Evolutionary conservation across 1,140 invertebrate genomes (phyloP).

Genomic region (Monochamus saltuarius): DNA sequence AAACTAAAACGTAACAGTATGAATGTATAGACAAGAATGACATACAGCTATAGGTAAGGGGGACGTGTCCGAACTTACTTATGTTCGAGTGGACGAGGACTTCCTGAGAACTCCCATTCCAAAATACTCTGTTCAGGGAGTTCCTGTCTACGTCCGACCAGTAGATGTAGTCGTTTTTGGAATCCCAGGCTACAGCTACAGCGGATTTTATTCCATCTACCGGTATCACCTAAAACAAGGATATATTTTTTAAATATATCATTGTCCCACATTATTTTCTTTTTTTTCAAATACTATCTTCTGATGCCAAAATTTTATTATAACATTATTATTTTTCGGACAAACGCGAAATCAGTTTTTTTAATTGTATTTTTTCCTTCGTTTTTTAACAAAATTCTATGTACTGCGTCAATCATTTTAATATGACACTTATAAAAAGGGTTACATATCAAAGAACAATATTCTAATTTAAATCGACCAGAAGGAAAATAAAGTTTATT

Average conservation of each 20-base stretch:
- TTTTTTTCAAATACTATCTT: no score
- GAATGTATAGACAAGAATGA: neutral
- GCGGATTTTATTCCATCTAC: slow-evolving; percentile 79
- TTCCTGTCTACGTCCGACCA: slow-evolving; percentile 86
- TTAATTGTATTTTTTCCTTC: no score
- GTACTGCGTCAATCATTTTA: no score
- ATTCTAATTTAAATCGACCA: no score
- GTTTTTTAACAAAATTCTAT: no score
- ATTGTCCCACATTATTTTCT: no score
- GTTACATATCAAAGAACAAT: no score
- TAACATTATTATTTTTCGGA: no score
- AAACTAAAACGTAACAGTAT: slow-evolving; percentile 19
- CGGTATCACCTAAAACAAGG: slow-evolving; percentile 66
- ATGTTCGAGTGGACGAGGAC: slow-evolving; percentile 69
- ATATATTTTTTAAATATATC: slow-evolving; percentile 26
- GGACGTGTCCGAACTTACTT: slow-evolving; percentile 53
- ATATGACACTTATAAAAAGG: no score
- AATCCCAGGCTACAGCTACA: slow-evolving; percentile 82
- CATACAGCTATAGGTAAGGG: neutral
- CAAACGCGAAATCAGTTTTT: no score
- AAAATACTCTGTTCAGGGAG: slow-evolving; percentile 74
- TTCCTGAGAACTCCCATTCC: slow-evolving; percentile 75
- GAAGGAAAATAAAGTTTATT: no score
- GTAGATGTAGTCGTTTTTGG: slow-evolving; percentile 75
- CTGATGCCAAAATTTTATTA: no score